Base-by-base conservation (phyloP, 2,888 invertebrate genomes). In the Perdita meconis region DNA sequence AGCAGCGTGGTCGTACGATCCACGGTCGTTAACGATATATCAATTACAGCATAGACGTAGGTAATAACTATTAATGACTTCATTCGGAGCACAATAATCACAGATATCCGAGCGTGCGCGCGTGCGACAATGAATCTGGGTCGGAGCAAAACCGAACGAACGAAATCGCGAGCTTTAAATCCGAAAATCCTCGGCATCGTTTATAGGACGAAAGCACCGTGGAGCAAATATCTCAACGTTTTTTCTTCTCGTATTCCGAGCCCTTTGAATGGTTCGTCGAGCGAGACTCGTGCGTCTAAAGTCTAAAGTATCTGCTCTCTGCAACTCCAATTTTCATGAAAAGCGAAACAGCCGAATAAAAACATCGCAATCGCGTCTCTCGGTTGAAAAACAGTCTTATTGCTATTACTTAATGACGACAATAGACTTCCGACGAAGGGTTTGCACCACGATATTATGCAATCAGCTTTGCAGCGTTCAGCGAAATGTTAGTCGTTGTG, bases 11-110 rank as follows among this genome's bases (percentile, higher is more conserved):
- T 69, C 65, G 78, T 64, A 70, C 78, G 76, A 86, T 85, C 78
- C 81, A 72, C 74, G 76, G 30, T 64, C 86, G 87, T 84, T 88
- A 88, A 88, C 88, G 88, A 88, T 86, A 88, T 89, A 89, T 89
- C 90, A 87, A 89, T 89, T 90, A 86, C 86, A 81, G 74, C 79
- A 75, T 81, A 83, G 82, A 76, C 78, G 73, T 82, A 77, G 75
- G 59, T 87, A 82, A 88, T 80, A 73, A 80, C 87, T 80, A 85
- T 86, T 85, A 86, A 88, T 88, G 88, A 86, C 86, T 85, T 85
- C 84, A 86, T 86, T 83, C 81, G 50, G 80, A 82, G 74, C 81
- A 81, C 68, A 82, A 76, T 87, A 86, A 88, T 88, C 82, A 85
- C 73, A 72, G 78, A 83, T 71, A 74, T 64, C 61, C 72, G 30